Evolutionary conservation across 2,888 invertebrate genomes (phyloP), one percentile per base, ranked within the genome.

Genomic region (Drosophila barbarae): DNA sequence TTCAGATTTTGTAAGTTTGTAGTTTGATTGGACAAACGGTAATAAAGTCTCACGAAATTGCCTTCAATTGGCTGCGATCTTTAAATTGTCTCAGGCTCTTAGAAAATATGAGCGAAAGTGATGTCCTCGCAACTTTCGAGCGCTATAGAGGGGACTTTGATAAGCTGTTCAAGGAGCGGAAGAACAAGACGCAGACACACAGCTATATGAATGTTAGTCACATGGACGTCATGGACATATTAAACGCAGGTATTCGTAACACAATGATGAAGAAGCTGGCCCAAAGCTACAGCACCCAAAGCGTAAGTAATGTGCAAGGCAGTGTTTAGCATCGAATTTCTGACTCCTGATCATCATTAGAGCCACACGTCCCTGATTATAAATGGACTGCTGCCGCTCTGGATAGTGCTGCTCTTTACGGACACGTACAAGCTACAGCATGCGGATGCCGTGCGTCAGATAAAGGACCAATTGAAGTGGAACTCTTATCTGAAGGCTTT

Each of bases 331-430:
- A 30, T 39, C 10, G 12, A 8, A 10, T 26, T 30, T 18, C 13
- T 35, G 30, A 26, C 6, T 36, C n/a, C 13, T 21, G 32, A 35
- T 30, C 56, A 50, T 26, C 46, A 30, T 30, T 26, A 88, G 89
- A 73, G 78, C 1, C 73, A 83, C 39, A 55, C 46, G 5, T 73
- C 83, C 10, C 71, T 89, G 15, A 75, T 84, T 18, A 72, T 86
- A 9, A 88, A 89, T 55, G 88, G 85, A 0, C 58, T 88, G 44
- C 68, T 88, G 50, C 88, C 88, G 0, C 78, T 87, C 52, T 88
- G 88, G 88, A 74, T 87, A 10, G 69, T 88, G 4, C 74, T 79
- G 6, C 69, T 88, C 1, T 86, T 87, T 41, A 88, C 87, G 88
- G 77, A 87, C 32, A 80, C 76, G 34, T 86, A 73, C 49, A 72